Percentiles rank a stretch among this genome's conserved stretches.
These are phyloP conservation scores for Branchipolynoe longqiensis DNA, from an alignment of 2,888 invertebrate species.

Conservation along the genomic window DNA sequence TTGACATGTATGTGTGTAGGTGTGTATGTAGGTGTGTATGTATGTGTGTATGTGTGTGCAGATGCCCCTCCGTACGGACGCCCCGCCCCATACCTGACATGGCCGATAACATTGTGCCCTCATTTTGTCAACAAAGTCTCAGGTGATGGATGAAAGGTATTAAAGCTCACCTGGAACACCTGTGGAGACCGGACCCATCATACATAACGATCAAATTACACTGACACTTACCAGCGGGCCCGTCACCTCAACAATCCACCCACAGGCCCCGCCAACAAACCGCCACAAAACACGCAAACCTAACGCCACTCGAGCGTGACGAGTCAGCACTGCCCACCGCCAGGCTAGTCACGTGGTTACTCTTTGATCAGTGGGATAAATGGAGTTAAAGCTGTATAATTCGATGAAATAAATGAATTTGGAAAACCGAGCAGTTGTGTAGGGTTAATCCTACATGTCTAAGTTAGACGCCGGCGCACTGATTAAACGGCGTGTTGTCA, in stretches of 20 bases:
- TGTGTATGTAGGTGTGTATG: neutral
- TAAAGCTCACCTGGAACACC: slow-evolving; percentile 33
- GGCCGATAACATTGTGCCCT: slow-evolving; percentile 39
- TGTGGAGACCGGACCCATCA: slow-evolving; percentile 52
- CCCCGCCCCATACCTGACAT: slow-evolving; percentile 38
- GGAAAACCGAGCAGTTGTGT: too few relatives aligned
- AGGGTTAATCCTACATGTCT: too few relatives aligned
- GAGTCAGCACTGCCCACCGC: too few relatives aligned
- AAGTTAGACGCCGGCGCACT: too few relatives aligned
- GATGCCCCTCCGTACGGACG: neutral
- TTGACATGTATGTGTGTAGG: neutral
- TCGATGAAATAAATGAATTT: too few relatives aligned
- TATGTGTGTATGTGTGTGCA: neutral
- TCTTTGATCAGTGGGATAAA: too few relatives aligned
- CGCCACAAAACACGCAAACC: slow-evolving; percentile 44
- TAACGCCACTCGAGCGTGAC: neutral
- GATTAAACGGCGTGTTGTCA: too few relatives aligned
- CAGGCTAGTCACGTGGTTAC: too few relatives aligned
- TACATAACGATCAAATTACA: slow-evolving; percentile 58
- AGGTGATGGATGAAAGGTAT: slow-evolving; percentile 53
- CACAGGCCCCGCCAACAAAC: too few relatives aligned
- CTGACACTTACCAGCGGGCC: slow-evolving; percentile 53
- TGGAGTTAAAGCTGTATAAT: too few relatives aligned
- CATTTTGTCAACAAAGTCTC: slow-evolving; percentile 56
- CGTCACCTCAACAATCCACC: too few relatives aligned